Evolutionary conservation across 2,113 vertebrate species (phyloP).

Genomic region (Callorhinus ursinus): DNA sequence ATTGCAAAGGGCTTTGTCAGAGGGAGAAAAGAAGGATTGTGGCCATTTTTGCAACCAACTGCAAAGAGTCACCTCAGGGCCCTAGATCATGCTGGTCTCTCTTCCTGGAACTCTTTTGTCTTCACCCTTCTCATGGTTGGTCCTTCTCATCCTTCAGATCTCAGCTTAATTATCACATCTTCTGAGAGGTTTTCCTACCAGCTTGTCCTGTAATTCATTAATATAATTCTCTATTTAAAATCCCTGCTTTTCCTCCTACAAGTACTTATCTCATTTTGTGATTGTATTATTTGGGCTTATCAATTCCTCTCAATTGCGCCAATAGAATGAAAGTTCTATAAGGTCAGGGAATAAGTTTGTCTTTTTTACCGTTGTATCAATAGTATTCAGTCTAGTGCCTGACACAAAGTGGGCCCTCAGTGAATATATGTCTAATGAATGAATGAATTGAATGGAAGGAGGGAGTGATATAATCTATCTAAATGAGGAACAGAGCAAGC

Average conservation of each 20-base stretch:
- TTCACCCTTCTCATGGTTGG: not conserved
- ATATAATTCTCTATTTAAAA: not conserved
- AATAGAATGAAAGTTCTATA: not conserved
- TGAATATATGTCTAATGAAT: not conserved
- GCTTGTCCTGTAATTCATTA: not conserved
- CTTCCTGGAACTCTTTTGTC: not conserved
- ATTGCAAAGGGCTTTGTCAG: not conserved
- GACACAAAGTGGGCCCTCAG: not conserved
- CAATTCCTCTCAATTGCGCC: not conserved
- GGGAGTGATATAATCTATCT: not conserved
- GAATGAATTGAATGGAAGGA: slow-evolving; percentile 8
- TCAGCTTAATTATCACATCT: not conserved
- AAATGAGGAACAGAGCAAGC: not conserved
- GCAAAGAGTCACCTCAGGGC: not conserved
- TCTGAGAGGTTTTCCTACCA: not conserved
- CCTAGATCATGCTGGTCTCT: not conserved
- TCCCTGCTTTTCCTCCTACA: not conserved
- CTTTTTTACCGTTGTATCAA: not conserved
- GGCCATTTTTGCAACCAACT: not conserved
- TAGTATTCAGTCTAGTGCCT: not conserved
- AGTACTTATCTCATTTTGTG: not conserved
- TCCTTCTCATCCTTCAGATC: not conserved
- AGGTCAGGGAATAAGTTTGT: not conserved
- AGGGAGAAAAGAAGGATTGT: not conserved
- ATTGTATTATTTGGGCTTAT: not conserved